Base-by-base conservation (phyloP, 2,797 vertebrate genomes). In the Catamblyrhynchus diadema region DNA sequence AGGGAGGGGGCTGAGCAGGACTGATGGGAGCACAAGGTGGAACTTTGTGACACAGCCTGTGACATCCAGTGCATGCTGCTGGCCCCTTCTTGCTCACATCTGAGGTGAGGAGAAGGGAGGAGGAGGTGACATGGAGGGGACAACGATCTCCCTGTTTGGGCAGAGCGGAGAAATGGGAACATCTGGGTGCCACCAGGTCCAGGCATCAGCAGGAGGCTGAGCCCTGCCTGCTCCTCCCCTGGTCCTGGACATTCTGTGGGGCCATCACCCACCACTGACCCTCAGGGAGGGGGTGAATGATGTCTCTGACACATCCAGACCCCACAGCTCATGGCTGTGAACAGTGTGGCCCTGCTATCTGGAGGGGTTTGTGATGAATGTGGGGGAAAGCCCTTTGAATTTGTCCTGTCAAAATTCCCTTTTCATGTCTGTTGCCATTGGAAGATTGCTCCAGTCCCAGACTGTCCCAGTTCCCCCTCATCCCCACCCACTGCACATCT, bases 81-180 rank as follows among this genome's bases (percentile, higher is more conserved):
- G 0, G 70, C 15, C 50, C 37, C 28, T 83, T 61, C 41, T 80
- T 1, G 0, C 32, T 9, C 28, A 3, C 14, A 8, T 1, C 37
- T 0, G 0, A 53, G 37, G 73, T 0, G 1, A 69, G 30, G n/a
- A 48, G 32, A 4, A 8, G 60, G 32, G 25, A 27, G 2, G 8
- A 50, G 53, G 62, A 71, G 62, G 65, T 2, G 37, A 9, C n/a
- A 1, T 0, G 12, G 39, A 57, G 48, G 48, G 61, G 51, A 37
- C 16, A 7, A 9, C 2, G 24, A 12, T 75, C 57, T 71, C 18
- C 3, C 22, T 9, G 15, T 12, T 33, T 0, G 5, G 47, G 30
- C 23, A 53, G 44, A 78, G 57, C 1, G 4, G 48, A 80, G 71
- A 75, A 53, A 33, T 14, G 60, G 60, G 62, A 56, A 35, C 6